A percentile compares a stretch with the other conserved stretches of the same genome.
Conservation (phyloP, 2,888 invertebrate genomes). For the Pachliopta kotzebuea region DNA sequence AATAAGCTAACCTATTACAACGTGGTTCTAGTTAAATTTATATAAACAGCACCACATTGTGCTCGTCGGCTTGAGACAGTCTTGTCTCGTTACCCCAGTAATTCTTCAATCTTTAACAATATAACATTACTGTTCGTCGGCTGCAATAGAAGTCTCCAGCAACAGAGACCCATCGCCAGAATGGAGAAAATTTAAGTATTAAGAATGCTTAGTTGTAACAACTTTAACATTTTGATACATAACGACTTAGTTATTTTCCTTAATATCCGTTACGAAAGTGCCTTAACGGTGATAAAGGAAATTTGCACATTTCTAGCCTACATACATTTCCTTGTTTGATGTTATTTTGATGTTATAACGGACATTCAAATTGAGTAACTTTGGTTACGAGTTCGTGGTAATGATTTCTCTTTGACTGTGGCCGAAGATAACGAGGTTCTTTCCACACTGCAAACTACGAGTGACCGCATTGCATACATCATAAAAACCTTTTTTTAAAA, state of each 20-base stretch:
- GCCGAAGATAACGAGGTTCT: neutral
- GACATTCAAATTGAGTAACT: neutral
- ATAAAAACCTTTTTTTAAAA: neutral
- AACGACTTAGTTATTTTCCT: neutral
- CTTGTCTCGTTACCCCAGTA: too few species aligned
- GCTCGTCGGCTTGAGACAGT: too few species aligned
- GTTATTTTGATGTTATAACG: conserved; percentile 5
- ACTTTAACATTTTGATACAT: conserved; percentile 10
- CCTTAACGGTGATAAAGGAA: neutral
- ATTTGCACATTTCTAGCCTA: conserved; percentile 4
- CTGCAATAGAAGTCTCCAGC: too few species aligned
- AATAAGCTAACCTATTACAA: too few species aligned
- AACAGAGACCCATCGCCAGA: too few species aligned
- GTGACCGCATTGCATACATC: neutral
- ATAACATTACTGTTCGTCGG: too few species aligned
- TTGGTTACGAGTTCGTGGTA: conserved; percentile 5
- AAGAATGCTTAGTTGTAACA: neutral
- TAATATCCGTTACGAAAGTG: conserved; percentile 3
- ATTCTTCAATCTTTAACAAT: too few species aligned
- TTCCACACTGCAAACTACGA: neutral
- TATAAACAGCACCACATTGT: too few species aligned
- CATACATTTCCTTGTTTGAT: neutral
- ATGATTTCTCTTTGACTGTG: neutral
- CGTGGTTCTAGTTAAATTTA: too few species aligned
- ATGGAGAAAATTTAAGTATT: too few species aligned